phyloP scores from a whole-genome alignment of 2,113 vertebrate species.

The Catharus bicknelli region DNA sequence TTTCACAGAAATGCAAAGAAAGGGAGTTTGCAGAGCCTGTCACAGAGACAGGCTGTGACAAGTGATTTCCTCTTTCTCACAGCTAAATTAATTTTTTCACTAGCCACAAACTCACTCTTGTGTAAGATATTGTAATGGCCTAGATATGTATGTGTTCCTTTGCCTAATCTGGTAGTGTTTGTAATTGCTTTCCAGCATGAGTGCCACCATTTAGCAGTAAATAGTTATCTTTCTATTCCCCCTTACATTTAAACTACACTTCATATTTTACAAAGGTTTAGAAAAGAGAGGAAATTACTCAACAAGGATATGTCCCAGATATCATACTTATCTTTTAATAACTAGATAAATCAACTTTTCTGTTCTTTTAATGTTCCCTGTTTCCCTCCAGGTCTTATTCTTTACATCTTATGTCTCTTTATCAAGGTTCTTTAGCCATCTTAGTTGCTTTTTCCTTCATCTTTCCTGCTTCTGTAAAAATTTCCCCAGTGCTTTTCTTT shows the following conservation, averaged over 20 bases:
- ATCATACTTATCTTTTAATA: conserved; percentile 61
- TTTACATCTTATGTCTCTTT: conserved; percentile 12
- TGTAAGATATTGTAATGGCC: conserved; percentile 5
- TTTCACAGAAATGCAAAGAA: neutral
- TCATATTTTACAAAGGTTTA: conserved; percentile 34
- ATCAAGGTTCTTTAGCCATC: conserved; percentile 27
- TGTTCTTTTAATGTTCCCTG: conserved; percentile 36
- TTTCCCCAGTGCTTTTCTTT: conserved; percentile 15
- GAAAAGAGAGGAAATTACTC: conserved; percentile 41
- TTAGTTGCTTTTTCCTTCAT: conserved; percentile 32
- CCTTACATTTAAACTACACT: conserved; percentile 24
- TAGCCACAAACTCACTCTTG: neutral
- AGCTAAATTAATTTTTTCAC: conserved; percentile 16
- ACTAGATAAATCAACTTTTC: conserved; percentile 44
- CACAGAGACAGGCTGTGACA: neutral
- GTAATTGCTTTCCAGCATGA: conserved; percentile 12
- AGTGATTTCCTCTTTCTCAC: conserved; percentile 25
- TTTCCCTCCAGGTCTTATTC: conserved; percentile 47
- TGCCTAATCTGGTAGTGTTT: neutral
- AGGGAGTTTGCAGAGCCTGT: neutral
- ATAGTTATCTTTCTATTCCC: conserved; percentile 38
- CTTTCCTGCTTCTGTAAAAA: conserved; percentile 1
- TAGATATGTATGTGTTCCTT: neutral
- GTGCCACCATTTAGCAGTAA: conserved; percentile 24
- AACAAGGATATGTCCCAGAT: conserved; percentile 35